Evolutionary conservation across 2,888 invertebrate genomes (phyloP), one percentile per base, ranked within the genome.

Genomic region (Galerucella pusilla): DNA sequence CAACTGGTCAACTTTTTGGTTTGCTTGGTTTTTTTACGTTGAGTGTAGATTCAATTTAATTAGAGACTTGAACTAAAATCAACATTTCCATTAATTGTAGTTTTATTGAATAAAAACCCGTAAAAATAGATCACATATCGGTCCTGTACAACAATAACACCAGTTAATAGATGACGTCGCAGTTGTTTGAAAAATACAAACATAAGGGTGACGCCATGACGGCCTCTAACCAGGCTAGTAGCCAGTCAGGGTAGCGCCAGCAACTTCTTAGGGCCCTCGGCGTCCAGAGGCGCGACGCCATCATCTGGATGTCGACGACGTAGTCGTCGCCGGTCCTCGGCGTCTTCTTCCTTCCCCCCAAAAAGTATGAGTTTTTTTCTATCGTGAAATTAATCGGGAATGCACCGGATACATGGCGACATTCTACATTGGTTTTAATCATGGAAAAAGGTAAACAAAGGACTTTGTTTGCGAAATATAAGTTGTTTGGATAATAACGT

Each of bases 181-280:
- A 52, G 46, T 67, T 28, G 63, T 75, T 71, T 67, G 57, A 75
- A 75, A 68, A 60, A 78, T 77, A 81, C 78, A 75, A 80, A 81
- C 80, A 80, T 81, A 81, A 78, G 73, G 75, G 78, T 80, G 84
- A 84, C 74, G 74, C 74, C 74, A 70, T 70, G 63, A 70, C 35
- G 52, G 70, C 61, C 64, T 65, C 64, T 65, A 65, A 65, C 45
- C 16, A 65, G 64, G 64, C 52, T 65, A 66, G 49, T 66, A 66
- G 66, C 72, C 72, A 72, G 72, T 60, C 84, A 85, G 66, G 46
- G 45, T 49, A 72, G 72, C 72, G 83, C 84, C 83, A 67, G 71
- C 63, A 66, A 75, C 81, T 84, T 83, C 83, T 84, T 84, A 83
- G 83, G 82, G 83, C 83, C 84, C 83, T 82, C 84, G 85, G 84